Evolutionary conservation across 2,888 invertebrate genomes (phyloP), one percentile per base, ranked within the genome.

Genomic region (Fragum sueziense): DNA sequence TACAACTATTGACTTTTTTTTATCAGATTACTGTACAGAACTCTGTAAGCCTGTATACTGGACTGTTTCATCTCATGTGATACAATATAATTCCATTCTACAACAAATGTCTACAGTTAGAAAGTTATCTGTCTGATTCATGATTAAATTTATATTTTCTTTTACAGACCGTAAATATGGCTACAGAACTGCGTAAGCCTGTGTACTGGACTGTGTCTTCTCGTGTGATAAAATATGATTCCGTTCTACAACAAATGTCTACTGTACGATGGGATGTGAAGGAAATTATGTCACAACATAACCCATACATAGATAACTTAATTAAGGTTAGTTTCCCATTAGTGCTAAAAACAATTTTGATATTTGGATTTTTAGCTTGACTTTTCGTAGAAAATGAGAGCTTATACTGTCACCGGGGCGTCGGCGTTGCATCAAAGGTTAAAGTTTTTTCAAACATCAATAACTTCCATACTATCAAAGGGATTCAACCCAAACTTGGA

Each of bases 251-350:
- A 79, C 95, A 96, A n/a, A 98, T 99, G 96, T 87, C 91, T 4
- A 96, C 96, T 93, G 97, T 98, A 0, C 96, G 97, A 93, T 99
- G 99, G 99, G 97, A 94, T 87, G 93, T 94, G 37, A 93, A 92
- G 80, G 97, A 97, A 89, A 97, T 99, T 0, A 97, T 97, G 94
- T 97, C 97, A 0, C 97, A 98, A 89, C 98, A 99, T 92, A 98
- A 97, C 91, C 94, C 95, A 1, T 99, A 99, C 92, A 93, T 95
- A n/a, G 94, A 95, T 84, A 89, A 89, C 76, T 79, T 93, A 84
- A 82, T 93, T 0, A 88, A 91, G 88, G 93, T 93, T 41, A 65
- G 86, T 69, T n/a, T n/a, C n/a, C n/a, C n/a, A n/a, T n/a, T n/a
- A n/a, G n/a, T n/a, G n/a, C n/a, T n/a, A n/a, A n/a, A n/a, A n/a